These are phyloP conservation scores for Pogonocherus hispidulus DNA, from an alignment of 2,888 invertebrate species.

Conservation along the genomic window DNA sequence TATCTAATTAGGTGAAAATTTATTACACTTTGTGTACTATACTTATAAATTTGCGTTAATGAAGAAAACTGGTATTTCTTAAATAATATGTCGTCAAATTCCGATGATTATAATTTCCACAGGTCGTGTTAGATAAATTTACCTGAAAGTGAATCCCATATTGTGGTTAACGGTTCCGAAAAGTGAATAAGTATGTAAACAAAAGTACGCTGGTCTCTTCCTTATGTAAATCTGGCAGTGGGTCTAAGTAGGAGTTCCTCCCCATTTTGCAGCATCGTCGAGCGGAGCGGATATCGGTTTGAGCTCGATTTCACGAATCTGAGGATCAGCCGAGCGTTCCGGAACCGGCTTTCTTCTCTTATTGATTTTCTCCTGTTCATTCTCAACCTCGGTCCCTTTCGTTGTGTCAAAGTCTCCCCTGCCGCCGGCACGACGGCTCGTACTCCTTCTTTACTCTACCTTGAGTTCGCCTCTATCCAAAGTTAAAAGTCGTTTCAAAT, in stretches of 20 bases:
- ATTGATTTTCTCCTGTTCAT: slow-evolving; percentile 68
- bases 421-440: slow-evolving; percentile 41
- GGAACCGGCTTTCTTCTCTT: slow-evolving; percentile 70
- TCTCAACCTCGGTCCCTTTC: slow-evolving; percentile 58
- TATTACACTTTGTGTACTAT: too few species aligned
- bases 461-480: slow-evolving; percentile 51
- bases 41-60: too few species aligned
- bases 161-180: too few species aligned
- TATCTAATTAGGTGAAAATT: too few species aligned
- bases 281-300: slow-evolving; percentile 68
- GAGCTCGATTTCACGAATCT: slow-evolving; percentile 70
- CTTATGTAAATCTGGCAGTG: slow-evolving; percentile 65
- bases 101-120: too few species aligned
- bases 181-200: neutral
- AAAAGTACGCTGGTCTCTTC: slow-evolving; percentile 7
- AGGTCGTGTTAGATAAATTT: too few species aligned
- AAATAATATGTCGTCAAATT: too few species aligned
- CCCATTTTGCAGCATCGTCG: slow-evolving; percentile 67
- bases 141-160: too few species aligned
- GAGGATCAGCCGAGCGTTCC: slow-evolving; percentile 70
- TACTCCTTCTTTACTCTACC: slow-evolving; percentile 52
- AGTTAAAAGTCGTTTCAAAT: slow-evolving; percentile 54
- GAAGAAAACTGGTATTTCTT: too few species aligned
- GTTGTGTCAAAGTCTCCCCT: slow-evolving; percentile 57
- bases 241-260: slow-evolving; percentile 64